These are phyloP conservation scores for Drosophila neutralis DNA, from an alignment of 2,888 invertebrate species.

Conservation along the genomic window DNA sequence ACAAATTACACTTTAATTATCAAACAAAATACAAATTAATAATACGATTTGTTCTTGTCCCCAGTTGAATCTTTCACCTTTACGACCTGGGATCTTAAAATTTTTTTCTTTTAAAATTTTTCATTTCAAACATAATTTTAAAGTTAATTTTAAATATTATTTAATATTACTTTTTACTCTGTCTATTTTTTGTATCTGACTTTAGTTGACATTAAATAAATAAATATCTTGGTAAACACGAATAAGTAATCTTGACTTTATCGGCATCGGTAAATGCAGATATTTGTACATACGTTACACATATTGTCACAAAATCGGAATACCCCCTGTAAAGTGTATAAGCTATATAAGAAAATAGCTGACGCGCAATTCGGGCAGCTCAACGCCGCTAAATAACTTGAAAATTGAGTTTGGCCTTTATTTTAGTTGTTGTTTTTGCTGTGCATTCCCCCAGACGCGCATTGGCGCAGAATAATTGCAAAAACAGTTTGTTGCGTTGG, in stretches of 20 bases:
- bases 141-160: no score
- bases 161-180: no score
- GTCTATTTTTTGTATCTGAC: no score
- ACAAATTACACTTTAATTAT: background rate
- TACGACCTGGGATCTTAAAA: background rate
- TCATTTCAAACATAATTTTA: no score
- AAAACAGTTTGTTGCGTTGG: constrained; percentile 27
- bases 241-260: background rate
- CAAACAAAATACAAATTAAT: background rate
- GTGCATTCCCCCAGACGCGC: constrained; percentile 29
- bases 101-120: no score
- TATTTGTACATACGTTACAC: background rate
- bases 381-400: constrained; percentile 68
- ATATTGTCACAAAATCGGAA: background rate
- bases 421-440: background rate
- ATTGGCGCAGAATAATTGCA: constrained; percentile 60
- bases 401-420: constrained; percentile 60
- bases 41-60: background rate
- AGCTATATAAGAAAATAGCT: constrained; percentile 13
- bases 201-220: no score
- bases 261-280: background rate
- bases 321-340: background rate
- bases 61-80: background rate
- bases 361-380: constrained; percentile 25
- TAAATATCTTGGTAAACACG: no score